A percentile compares a stretch with the other conserved stretches of the same genome.
Conservation (phyloP, 2,888 invertebrate genomes). For the Sarcophaga caerulescens region DNA sequence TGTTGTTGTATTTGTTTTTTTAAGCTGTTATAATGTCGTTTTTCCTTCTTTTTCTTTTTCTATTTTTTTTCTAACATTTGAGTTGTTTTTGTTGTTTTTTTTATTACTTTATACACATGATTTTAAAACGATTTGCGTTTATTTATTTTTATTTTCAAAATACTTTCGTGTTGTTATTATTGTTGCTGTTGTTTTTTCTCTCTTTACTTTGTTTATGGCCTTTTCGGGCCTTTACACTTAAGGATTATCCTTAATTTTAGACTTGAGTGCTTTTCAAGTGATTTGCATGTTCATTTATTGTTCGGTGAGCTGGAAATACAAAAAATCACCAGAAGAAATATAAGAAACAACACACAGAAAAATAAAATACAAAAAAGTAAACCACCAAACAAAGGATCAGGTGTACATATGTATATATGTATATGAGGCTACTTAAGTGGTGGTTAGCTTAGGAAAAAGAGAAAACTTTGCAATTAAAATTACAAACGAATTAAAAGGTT, state of each 20-base stretch:
- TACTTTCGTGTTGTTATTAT: background rate
- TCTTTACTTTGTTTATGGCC: conserved; percentile 31
- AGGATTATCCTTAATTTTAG: conserved; percentile 71
- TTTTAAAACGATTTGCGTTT: conserved; percentile 58
- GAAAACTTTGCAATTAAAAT: background rate
- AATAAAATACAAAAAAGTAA: background rate
- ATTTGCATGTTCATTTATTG: conserved; percentile 64
- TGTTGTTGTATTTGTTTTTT: conserved; percentile 14
- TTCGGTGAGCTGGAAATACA: conserved; percentile 13
- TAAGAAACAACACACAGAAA: too few species aligned
- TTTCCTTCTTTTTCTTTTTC: conserved; percentile 19
- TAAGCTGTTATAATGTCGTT: conserved; percentile 40
- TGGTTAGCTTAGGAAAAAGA: background rate
- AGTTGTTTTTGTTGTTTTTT: conserved; percentile 3
- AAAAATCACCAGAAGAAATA: background rate
- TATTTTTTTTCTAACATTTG: too few species aligned
- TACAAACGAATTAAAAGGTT: background rate
- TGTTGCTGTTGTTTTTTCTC: conserved; percentile 8
- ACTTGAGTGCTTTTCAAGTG: conserved; percentile 70
- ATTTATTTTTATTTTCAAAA: conserved; percentile 20
- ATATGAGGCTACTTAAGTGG: background rate
- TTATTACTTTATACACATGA: conserved; percentile 27
- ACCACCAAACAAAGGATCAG: background rate
- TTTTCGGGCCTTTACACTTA: conserved; percentile 61
- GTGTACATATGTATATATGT: background rate